A percentile compares a stretch with the other conserved stretches of the same genome.
These are phyloP conservation scores for Polydesmus complanatus DNA, from an alignment of 2,888 invertebrate genomes.

Conservation along the genomic window DNA sequence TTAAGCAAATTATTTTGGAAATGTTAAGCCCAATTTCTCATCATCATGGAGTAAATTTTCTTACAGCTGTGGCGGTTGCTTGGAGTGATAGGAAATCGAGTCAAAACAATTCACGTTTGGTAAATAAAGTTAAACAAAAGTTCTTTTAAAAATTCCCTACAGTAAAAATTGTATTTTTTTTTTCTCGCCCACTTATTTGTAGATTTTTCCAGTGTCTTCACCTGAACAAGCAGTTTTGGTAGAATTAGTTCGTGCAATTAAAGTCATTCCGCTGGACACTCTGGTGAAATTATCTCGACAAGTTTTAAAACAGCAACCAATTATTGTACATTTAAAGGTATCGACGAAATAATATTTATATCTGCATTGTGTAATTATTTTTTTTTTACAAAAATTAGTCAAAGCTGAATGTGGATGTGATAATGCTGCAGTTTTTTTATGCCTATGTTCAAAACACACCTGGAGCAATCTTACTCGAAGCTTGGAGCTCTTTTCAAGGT, in stretches of 20 bases:
- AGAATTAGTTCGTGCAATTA: slow-evolving; percentile 60
- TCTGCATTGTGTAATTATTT: background rate
- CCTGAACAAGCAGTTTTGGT: slow-evolving; percentile 59
- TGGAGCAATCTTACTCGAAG: slow-evolving; percentile 54
- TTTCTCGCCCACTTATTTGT: slow-evolving; percentile 3
- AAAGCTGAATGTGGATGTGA: slow-evolving; percentile 51
- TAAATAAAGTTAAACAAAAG: background rate
- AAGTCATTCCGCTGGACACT: slow-evolving; percentile 70
- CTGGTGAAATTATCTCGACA: slow-evolving; percentile 66
- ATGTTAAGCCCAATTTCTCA: slow-evolving; percentile 70
- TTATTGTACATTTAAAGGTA: slow-evolving; percentile 17
- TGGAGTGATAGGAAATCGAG: slow-evolving; percentile 51
- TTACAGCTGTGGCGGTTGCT: slow-evolving; percentile 68
- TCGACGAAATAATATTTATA: slow-evolving; percentile 22
- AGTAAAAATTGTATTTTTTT: background rate
- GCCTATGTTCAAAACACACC: slow-evolving; percentile 45
- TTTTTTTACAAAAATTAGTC: slow-evolving; percentile 27
- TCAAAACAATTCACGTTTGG: background rate
- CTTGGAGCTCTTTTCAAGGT: slow-evolving; percentile 60
- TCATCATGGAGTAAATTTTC: slow-evolving; percentile 63
- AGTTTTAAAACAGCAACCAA: slow-evolving; percentile 58
- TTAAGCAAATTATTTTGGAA: slow-evolving; percentile 63
- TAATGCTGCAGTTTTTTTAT: slow-evolving; percentile 66
- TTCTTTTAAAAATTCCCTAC: background rate
- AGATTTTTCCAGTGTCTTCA: slow-evolving; percentile 49